Base-by-base conservation (phyloP, 2,888 invertebrate species). In the Xylota sylvarum region DNA sequence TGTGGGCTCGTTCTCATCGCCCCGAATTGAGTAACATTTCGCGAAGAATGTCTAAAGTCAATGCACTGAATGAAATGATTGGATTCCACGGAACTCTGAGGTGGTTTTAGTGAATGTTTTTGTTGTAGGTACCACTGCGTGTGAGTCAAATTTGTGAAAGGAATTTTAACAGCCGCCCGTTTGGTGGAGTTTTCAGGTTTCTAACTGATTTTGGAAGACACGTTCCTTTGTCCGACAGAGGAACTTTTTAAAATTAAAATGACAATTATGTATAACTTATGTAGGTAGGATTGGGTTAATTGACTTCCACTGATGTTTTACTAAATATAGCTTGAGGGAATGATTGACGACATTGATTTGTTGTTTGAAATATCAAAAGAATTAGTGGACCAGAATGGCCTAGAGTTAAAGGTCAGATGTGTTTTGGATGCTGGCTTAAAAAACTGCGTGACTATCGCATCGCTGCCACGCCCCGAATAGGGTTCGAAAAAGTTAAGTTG, bases 51-150 rank as follows among this genome's bases (percentile, higher is more conserved):
- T 69, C 77, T 23, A 17, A 27, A 81, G 82, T 86, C 86, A 82
- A 82, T 86, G 86, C 73, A 81, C 86, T 82, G 72, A 73, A 73
- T 77, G 73, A 86, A 86, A 86, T 86, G 82, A 86, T 86, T 86
- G 86, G 82, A 86, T 86, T 86, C 82, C 86, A 48, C 23, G 77
- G 82, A 86, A 78, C 86, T 86, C 73, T 58, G 55, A 78, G 73
- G 82, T 64, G 73, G 86, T 55, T 80, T 65, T 37, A 67, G 64
- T 64, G 69, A 64, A 56, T 72, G 35, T 48, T 72, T 52, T 86
- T 65, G 37, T 43, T 67, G 14, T 43, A 1, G 35, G 9, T 17
- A 10, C 23, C 52, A 5, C 9, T 60, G 40, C n/a, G 48, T 78
- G 73, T 69, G 69, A 79, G 56, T 70, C 62, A 69, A 84, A 48